Evolutionary conservation across 1,140 invertebrate genomes (phyloP).

Genomic region (Pollicipes pollicipes): DNA sequence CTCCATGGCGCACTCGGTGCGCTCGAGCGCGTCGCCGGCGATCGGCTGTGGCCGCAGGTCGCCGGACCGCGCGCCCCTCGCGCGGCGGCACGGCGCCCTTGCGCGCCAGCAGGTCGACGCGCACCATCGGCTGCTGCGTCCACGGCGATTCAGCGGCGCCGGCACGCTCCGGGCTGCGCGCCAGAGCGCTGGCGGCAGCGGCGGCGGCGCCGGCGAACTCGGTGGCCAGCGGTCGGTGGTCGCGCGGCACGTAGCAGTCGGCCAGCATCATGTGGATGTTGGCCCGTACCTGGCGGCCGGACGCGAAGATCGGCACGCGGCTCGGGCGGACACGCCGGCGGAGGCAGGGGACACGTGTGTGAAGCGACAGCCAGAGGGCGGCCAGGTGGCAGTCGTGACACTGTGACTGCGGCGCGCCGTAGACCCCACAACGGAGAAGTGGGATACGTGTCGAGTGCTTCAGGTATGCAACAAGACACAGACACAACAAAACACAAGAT

Average conservation of each 20-base stretch:
- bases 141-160: neutral
- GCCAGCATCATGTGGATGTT: conserved; percentile 1
- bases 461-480: neutral
- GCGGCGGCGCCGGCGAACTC: neutral
- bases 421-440: neutral
- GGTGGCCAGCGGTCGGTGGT: neutral
- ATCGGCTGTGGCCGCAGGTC: conserved; percentile 34
- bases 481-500: no score
- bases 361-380: neutral
- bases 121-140: neutral
- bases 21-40: conserved; percentile 38
- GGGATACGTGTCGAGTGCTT: neutral
- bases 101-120: neutral
- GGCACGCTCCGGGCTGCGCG: neutral
- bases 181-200: neutral
- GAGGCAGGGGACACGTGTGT: neutral
- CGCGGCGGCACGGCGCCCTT: conserved; percentile 6
- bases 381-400: neutral
- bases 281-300: neutral
- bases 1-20: conserved; percentile 42
- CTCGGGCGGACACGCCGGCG: neutral
- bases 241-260: conserved; percentile 1
- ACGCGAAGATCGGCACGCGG: neutral
- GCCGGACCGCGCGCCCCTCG: conserved; percentile 18
- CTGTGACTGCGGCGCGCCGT: neutral